phyloP scores from a whole-genome alignment of 1,140 invertebrate species.

The Probaryconus sp. region DNA sequence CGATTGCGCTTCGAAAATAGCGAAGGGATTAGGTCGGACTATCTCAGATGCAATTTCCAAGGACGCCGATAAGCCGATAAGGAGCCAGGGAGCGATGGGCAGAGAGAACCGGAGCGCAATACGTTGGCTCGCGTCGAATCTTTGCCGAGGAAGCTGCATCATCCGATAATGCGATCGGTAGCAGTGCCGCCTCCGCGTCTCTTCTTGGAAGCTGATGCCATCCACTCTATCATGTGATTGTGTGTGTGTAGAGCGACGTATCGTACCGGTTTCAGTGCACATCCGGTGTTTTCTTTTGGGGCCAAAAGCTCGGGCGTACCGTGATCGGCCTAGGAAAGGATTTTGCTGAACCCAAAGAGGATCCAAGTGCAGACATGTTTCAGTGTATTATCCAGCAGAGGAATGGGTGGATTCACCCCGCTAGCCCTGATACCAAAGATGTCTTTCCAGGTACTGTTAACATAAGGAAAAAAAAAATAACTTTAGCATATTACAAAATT shows the following conservation, averaged over 20 bases:
- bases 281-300: conserved; percentile 26
- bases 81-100: conserved; percentile 5
- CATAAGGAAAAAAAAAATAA: no score
- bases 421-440: conserved; percentile 85
- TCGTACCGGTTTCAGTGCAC: conserved; percentile 20
- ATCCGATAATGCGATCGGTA: conserved; percentile 45
- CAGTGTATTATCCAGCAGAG: conserved; percentile 89
- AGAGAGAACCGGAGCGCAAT: neutral
- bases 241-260: conserved; percentile 8
- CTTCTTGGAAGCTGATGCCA: neutral
- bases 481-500: no score
- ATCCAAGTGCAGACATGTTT: conserved; percentile 81
- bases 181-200: conserved; percentile 30
- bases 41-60: conserved; percentile 28
- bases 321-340: conserved; percentile 12
- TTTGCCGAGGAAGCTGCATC: conserved; percentile 27
- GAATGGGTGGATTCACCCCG: conserved; percentile 86
- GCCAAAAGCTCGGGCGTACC: neutral
- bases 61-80: conserved; percentile 46
- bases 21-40: neutral
- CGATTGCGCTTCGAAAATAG: neutral
- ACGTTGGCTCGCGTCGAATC: no score
- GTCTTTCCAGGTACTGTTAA: conserved; percentile 86
- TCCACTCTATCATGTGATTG: conserved; percentile 31
- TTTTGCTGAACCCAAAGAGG: neutral